Evolutionary conservation across 2,797 vertebrate species (phyloP), one percentile per base, ranked within the genome.

Genomic region (Coilia nasus): DNA sequence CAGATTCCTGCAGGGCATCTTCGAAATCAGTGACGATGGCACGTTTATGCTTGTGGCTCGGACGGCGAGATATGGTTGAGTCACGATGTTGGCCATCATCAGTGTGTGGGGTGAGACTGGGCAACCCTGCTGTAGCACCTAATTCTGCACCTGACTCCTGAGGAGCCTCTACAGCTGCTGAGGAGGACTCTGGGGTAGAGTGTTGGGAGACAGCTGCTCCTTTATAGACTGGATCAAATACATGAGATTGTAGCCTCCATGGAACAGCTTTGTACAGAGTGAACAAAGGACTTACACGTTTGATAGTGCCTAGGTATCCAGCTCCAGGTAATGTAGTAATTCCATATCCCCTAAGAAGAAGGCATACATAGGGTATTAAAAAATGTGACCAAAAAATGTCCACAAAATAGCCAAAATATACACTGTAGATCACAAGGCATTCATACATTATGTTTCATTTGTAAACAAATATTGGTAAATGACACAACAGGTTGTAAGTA

Each of bases 201-300:
- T 31, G 67, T 44, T 83, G 59, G 88, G 88, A 64, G 85, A 85
- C 46, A 85, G 80, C 31, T 46, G 23, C 88, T 60, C 87, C 91
- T 94, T 94, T 94, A 89, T 90, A 91, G 88, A 92, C 88, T 81
- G 93, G 91, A 81, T 92, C 91, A 84, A 91, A 88, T 75, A 89
- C 86, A n/a, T 95, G 93, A 88, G 94, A 92, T 81, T 84, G 88
- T n/a, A 95, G 93, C 17, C 82, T 92, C 94, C 91, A 92, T 86
- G 94, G 93, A 87, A 92, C 91, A 90, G 95, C 92, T 89, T 90
- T 88, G 91, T 95, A 95, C 89, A 95, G 80, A 84, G 93, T 94
- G 91, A 95, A 95, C 87, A 94, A 92, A 88, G 94, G 93, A 96
- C 95, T 96, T 95, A 96, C 95, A 93, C 93, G 94, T 93, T 93